Percentiles rank a stretch among this genome's conserved stretches.
Conservation (phyloP, 2,797 vertebrate species). For the Acrossocheilus fasciatus region DNA sequence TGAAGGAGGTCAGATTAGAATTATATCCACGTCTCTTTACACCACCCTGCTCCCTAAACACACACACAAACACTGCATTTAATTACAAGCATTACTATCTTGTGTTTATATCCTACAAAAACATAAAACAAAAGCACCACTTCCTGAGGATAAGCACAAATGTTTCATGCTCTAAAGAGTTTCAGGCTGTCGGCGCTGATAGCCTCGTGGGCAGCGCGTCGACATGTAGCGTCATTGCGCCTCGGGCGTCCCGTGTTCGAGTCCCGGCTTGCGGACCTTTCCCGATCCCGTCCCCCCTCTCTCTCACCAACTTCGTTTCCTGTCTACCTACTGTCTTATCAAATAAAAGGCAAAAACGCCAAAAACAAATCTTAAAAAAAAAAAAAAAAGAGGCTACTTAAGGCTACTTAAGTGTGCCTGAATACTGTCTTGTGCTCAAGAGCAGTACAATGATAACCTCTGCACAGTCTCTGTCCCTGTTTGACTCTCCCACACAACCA, state of each 20-base stretch:
- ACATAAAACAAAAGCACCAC: background rate
- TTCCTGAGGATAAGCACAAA: background rate
- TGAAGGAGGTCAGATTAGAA: conserved; percentile 73
- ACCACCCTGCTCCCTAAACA: conserved; percentile 63
- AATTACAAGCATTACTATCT: background rate
- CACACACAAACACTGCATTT: conserved; percentile 54
- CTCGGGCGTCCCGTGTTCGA: no score
- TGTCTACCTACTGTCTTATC: no score
- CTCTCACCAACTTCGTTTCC: no score
- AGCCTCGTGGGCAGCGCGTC: no score
- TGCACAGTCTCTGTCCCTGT: conserved; percentile 3
- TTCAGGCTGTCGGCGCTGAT: background rate
- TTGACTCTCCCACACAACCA: conserved; percentile 31
- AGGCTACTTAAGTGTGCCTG: background rate
- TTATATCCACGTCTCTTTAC: conserved; percentile 33
- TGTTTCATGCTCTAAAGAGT: background rate
- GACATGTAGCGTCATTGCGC: no score
- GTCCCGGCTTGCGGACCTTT: no score
- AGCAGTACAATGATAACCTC: conserved; percentile 8
- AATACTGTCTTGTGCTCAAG: conserved; percentile 10
- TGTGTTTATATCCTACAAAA: background rate
- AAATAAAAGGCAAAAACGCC: no score
- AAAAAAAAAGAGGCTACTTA: no score
- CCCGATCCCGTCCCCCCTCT: no score
- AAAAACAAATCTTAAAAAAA: no score